A percentile compares a stretch with the other conserved stretches of the same genome.
Conservation (phyloP, 2,113 vertebrate genomes). For the Mesocricetus auratus region DNA sequence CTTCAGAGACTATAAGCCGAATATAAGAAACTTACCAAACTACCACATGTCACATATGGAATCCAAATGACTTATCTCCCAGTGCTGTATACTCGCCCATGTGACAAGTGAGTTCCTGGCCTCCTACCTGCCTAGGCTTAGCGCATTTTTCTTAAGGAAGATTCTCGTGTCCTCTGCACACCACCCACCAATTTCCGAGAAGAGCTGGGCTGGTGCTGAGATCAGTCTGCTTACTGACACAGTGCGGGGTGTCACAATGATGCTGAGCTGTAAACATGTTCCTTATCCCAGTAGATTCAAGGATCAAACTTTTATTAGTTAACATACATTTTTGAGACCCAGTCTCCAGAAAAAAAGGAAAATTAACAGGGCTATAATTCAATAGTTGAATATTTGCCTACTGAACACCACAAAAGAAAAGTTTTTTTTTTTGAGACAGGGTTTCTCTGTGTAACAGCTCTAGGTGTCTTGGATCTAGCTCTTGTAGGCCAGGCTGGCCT, state of each 20-base stretch:
- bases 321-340: neutral
- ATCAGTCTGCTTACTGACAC: neutral
- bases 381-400: neutral
- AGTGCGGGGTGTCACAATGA: neutral
- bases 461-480: no score
- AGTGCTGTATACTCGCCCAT: neutral
- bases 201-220: neutral
- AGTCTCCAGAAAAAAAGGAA: neutral
- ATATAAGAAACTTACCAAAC: neutral
- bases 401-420: neutral
- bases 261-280: neutral
- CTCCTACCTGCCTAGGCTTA: neutral
- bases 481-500: no score
- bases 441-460: no score
- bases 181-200: neutral
- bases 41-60: neutral
- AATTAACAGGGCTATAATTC: neutral
- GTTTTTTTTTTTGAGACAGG: neutral
- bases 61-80: neutral
- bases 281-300: neutral
- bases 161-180: neutral
- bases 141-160: neutral
- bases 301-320: slow-evolving; percentile 21
- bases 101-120: neutral
- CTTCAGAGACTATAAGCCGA: neutral